Percentiles rank a stretch among this genome's conserved stretches.
Conservation (phyloP, 1,140 invertebrate genomes). For the Drosophila ananassae region DNA sequence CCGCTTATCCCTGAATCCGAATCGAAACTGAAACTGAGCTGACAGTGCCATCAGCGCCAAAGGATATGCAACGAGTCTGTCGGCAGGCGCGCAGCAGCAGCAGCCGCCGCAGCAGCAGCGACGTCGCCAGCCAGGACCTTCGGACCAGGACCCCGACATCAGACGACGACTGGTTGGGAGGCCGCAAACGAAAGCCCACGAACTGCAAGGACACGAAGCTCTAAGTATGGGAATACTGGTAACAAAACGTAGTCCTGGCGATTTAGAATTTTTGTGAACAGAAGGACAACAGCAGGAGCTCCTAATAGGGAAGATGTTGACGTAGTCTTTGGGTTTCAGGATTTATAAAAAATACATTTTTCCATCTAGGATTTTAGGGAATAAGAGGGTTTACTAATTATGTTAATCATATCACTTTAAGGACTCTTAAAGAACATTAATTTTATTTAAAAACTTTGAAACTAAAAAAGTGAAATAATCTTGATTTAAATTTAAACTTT, state of each 20-base stretch:
- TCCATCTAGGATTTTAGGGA: too few relatives aligned
- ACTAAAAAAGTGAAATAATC: too few relatives aligned
- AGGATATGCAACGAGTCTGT: constrained; percentile 67
- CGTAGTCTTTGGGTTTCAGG: neutral
- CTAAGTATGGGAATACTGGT: neutral
- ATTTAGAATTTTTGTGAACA: too few relatives aligned
- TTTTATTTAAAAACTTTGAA: too few relatives aligned
- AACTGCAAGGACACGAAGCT: neutral
- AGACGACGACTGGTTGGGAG: neutral
- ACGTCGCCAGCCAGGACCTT: constrained; percentile 4
- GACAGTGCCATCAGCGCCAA: constrained; percentile 72
- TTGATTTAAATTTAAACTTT: too few relatives aligned
- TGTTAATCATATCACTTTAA: too few relatives aligned
- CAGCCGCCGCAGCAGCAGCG: constrained; percentile 23
- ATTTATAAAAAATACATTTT: neutral
- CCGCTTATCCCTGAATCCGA: constrained; percentile 70
- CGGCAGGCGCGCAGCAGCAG: constrained; percentile 68
- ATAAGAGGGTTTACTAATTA: too few relatives aligned
- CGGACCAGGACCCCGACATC: neutral
- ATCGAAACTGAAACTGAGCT: constrained; percentile 73
- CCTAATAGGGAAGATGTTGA: neutral
- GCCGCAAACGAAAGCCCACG: neutral
- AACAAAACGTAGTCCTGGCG: neutral
- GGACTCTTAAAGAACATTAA: too few relatives aligned
- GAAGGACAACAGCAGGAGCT: too few relatives aligned